phyloP scores from a whole-genome alignment of 2,888 invertebrate genomes.

The Leptopterna dolabrata region DNA sequence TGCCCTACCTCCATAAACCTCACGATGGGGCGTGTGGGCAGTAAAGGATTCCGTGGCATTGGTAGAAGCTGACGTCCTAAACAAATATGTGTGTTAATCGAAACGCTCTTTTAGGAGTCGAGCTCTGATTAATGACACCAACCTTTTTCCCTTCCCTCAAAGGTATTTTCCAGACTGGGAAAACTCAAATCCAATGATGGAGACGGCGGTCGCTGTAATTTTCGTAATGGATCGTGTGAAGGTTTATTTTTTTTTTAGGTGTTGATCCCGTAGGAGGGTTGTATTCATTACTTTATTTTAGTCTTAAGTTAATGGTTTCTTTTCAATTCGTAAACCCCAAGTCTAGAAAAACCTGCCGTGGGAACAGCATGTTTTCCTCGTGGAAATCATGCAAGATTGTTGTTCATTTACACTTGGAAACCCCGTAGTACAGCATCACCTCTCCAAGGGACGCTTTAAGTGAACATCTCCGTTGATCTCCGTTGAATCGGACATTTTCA shows the following conservation, averaged over 20 bases:
- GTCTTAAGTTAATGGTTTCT: background rate
- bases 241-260: constrained; percentile 37
- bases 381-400: too few species aligned
- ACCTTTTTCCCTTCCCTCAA: background rate
- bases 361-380: too few species aligned
- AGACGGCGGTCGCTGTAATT: constrained; percentile 32
- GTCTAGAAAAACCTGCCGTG: too few species aligned
- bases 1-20: background rate
- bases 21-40: background rate
- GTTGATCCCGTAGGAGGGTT: background rate
- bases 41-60: background rate
- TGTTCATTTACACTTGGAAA: too few species aligned
- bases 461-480: too few species aligned
- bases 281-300: background rate
- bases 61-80: constrained; percentile 19
- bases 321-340: background rate
- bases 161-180: background rate
- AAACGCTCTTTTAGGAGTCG: constrained; percentile 44
- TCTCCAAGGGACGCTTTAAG: too few species aligned
- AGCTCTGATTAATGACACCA: constrained; percentile 45
- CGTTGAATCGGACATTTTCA: too few species aligned
- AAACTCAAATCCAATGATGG: constrained; percentile 18
- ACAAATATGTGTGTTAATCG: constrained; percentile 51
- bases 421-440: too few species aligned
- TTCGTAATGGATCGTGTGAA: constrained; percentile 43